These are phyloP conservation scores for Axinella damicornis DNA, from an alignment of 37 sponge, comb jelly and placozoan species.

Conservation along the genomic window DNA sequence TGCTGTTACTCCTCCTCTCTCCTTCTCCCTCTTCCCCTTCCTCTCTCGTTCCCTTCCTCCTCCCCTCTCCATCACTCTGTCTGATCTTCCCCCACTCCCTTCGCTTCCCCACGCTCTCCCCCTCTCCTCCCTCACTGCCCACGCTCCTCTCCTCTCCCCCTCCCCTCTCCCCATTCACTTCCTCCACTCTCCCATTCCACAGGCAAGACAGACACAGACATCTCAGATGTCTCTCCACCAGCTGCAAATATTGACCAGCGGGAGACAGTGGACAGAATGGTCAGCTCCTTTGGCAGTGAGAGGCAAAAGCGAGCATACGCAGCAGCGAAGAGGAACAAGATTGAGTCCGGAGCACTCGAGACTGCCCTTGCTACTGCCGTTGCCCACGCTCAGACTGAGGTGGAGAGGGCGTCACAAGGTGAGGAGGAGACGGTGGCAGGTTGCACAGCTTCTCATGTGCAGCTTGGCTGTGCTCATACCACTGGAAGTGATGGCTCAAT, in stretches of 20 bases:
- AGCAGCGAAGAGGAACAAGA: constrained; percentile 60
- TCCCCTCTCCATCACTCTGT: too few relatives aligned
- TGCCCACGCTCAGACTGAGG: constrained; percentile 24
- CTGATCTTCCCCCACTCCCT: too few relatives aligned
- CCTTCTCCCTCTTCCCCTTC: too few relatives aligned
- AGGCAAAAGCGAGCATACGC: constrained; percentile 56
- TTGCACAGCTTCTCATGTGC: too few relatives aligned
- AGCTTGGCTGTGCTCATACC: too few relatives aligned
- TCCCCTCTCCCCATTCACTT: neutral
- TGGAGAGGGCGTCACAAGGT: constrained; percentile 13
- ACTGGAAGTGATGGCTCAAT: too few relatives aligned
- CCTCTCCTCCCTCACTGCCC: too few relatives aligned
- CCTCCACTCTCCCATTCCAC: neutral
- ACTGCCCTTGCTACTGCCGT: constrained; percentile 57
- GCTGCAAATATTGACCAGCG: neutral
- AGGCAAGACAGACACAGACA: neutral
- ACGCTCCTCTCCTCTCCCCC: too few relatives aligned
- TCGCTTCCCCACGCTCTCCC: too few relatives aligned
- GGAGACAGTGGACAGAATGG: constrained; percentile 33
- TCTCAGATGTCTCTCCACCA: neutral
- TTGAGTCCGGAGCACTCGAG: constrained; percentile 48
- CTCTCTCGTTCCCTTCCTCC: too few relatives aligned
- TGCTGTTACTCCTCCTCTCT: too few relatives aligned
- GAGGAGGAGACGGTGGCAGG: too few relatives aligned
- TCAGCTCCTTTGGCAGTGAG: constrained; percentile 77